These are phyloP conservation scores for Arvicanthis niloticus DNA, from an alignment of 2,113 vertebrate genomes.

Conservation along the genomic window DNA sequence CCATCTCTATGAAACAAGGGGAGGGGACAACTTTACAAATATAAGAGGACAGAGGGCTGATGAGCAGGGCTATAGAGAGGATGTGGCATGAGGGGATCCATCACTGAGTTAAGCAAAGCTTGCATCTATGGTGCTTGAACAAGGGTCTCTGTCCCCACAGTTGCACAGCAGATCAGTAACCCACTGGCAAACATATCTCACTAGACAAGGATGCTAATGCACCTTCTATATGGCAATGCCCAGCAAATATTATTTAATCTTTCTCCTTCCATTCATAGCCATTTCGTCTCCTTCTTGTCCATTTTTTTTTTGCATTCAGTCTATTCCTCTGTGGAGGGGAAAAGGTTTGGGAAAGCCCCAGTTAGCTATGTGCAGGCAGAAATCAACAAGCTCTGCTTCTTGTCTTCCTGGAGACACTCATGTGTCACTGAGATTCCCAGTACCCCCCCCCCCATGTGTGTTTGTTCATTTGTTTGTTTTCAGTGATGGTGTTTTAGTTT, in stretches of 20 bases:
- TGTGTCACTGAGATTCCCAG: neutral
- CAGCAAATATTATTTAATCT: too few relatives aligned
- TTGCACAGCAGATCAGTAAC: neutral
- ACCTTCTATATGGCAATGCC: neutral
- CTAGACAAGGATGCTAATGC: neutral
- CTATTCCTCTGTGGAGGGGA: neutral
- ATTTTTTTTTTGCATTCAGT: neutral
- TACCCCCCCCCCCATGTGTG: neutral
- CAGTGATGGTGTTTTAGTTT: too few relatives aligned
- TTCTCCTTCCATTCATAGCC: neutral
- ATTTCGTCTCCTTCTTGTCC: neutral
- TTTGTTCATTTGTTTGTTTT: too few relatives aligned
- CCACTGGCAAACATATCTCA: neutral
- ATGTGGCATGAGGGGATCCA: neutral
- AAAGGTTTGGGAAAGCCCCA: neutral
- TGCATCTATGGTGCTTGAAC: neutral
- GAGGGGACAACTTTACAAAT: neutral
- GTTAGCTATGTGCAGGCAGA: neutral
- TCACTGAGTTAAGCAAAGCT: too few relatives aligned
- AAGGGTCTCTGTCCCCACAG: neutral
- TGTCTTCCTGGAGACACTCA: neutral
- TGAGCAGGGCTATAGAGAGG: neutral
- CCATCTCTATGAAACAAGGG: neutral
- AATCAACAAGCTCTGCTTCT: neutral
- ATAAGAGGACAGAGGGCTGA: neutral